Evolutionary conservation across 35 echinoderm and acorn worm genomes (phyloP).

Genomic region (Lytechinus pictus): DNA sequence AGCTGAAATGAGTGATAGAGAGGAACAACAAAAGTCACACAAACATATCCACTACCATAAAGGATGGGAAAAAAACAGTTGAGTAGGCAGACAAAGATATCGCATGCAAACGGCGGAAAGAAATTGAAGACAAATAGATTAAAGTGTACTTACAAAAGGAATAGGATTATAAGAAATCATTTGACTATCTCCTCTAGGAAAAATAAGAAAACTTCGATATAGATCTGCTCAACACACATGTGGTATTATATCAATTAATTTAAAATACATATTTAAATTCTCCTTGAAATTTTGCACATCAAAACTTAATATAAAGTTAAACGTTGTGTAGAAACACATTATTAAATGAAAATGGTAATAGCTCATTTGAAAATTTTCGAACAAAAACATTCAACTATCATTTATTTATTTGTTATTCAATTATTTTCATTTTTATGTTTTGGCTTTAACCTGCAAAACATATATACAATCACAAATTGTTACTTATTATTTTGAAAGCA

Average conservation of each 20-base stretch:
- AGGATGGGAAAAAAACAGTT: not conserved
- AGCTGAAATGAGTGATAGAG: slow-evolving; percentile 50
- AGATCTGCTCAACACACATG: no score
- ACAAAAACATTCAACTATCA: not conserved
- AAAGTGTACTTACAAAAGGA: no score
- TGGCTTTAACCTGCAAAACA: not conserved
- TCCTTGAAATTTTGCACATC: not conserved
- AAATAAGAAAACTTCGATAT: not conserved
- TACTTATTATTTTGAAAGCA: not conserved
- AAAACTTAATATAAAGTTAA: not conserved
- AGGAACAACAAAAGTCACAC: not conserved
- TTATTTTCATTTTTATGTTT: not conserved
- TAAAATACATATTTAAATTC: not conserved
- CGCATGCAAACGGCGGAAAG: no score
- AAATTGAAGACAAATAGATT: no score
- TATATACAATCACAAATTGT: not conserved
- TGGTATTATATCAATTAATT: not conserved
- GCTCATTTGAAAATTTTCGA: not conserved
- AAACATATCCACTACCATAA: not conserved
- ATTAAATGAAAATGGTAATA: not conserved
- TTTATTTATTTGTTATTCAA: no score
- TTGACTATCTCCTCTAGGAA: not conserved
- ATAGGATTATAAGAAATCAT: no score
- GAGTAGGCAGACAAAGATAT: no score
- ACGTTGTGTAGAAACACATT: not conserved